A percentile compares a stretch with the other conserved stretches of the same genome.
Conservation (phyloP, 2,888 invertebrate genomes). For the Ochlodes sylvanus region DNA sequence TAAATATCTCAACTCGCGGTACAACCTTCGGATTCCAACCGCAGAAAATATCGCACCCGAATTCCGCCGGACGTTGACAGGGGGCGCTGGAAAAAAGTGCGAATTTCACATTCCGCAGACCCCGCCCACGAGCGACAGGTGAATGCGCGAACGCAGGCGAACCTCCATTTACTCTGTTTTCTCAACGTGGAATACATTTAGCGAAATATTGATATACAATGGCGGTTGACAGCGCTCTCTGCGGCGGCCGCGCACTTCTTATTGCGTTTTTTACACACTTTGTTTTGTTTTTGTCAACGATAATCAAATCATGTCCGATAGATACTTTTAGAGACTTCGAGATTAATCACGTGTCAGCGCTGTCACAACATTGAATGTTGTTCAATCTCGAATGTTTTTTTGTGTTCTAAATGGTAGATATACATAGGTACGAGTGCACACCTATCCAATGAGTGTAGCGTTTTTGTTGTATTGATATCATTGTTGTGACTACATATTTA, state of each 20-base stretch:
- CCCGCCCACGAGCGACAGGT: conserved; percentile 81
- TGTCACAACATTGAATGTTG: conserved; percentile 23
- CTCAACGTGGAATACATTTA: conserved; percentile 69
- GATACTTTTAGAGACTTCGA: conserved; percentile 7
- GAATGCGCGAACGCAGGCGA: conserved; percentile 75
- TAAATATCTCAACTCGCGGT: conserved; percentile 76
- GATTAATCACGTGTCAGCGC: conserved; percentile 26
- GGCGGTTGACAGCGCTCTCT: conserved; percentile 62
- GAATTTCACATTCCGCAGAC: conserved; percentile 70
- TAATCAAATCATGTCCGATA: conserved; percentile 23
- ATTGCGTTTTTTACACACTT: conserved; percentile 26
- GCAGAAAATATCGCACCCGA: conserved; percentile 83
- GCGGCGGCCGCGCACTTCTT: conserved; percentile 17
- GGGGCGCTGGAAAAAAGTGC: conserved; percentile 73
- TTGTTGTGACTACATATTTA: background rate
- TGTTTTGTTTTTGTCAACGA: conserved; percentile 21
- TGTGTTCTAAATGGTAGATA: conserved; percentile 1
- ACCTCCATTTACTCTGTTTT: conserved; percentile 64
- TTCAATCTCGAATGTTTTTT: conserved; percentile 8
- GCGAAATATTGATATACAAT: conserved; percentile 78
- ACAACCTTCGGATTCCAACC: conserved; percentile 79
- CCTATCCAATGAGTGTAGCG: background rate
- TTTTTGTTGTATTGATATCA: background rate
- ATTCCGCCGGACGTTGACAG: conserved; percentile 75
- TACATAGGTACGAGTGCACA: background rate